Conservation (phyloP, 2,797 vertebrate species). For the Knipowitschia caucasica region DNA sequence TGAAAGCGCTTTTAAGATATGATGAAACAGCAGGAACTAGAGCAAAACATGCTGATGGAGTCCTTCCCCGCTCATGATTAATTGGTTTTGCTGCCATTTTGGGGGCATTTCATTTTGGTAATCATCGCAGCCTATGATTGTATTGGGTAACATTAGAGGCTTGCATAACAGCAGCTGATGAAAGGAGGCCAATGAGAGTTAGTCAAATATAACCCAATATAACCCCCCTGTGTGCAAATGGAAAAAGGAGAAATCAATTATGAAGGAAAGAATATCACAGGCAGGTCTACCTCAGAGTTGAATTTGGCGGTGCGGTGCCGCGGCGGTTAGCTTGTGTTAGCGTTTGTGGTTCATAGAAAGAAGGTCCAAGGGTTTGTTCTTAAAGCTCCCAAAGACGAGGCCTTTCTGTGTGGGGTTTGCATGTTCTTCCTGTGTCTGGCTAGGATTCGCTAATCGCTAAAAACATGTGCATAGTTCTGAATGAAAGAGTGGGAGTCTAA, state of each 20-base stretch:
- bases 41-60: constrained; percentile 43
- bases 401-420: no score
- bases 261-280: neutral
- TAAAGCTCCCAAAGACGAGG: no score
- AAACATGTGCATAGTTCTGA: no score
- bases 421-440: no score
- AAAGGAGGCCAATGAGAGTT: constrained; percentile 16
- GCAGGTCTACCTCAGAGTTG: neutral
- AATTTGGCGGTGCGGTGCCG: no score
- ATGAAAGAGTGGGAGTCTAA: no score
- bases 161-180: constrained; percentile 7
- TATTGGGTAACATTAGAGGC: constrained; percentile 13
- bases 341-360: no score
- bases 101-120: constrained; percentile 23
- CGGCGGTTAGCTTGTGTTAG: no score
- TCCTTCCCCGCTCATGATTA: constrained; percentile 34
- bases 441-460: no score
- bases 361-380: no score
- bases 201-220: constrained; percentile 15
- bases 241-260: constrained; percentile 6
- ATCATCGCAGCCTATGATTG: constrained; percentile 22
- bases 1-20: constrained; percentile 40
- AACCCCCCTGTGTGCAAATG: constrained; percentile 13
- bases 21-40: constrained; percentile 42
- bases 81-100: constrained; percentile 33